Evolutionary conservation across 1,140 invertebrate genomes (phyloP).

Genomic region (Cyclina sinensis): DNA sequence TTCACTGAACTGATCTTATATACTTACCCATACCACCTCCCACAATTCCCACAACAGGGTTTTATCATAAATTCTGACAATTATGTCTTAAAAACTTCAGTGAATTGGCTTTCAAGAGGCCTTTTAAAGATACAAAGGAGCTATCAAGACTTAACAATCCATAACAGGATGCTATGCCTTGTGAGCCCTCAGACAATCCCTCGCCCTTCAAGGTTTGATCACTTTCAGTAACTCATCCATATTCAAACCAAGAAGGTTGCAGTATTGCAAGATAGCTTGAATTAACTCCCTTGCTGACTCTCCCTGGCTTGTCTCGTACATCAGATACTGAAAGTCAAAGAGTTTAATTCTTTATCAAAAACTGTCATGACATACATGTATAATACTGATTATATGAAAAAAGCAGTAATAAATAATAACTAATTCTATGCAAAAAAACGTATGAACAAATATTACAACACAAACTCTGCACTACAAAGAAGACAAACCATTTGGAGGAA

Average conservation of each 20-base stretch:
- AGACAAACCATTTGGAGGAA: too few relatives aligned
- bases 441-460: too few relatives aligned
- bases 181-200: neutral
- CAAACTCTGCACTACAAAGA: too few relatives aligned
- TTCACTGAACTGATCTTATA: slow-evolving; percentile 13
- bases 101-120: too few relatives aligned
- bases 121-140: neutral
- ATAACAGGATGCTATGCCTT: neutral
- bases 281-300: slow-evolving; percentile 28
- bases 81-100: too few relatives aligned
- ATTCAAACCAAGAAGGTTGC: slow-evolving; percentile 39
- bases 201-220: slow-evolving; percentile 12
- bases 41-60: too few relatives aligned
- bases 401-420: too few relatives aligned
- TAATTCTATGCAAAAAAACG: too few relatives aligned
- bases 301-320: slow-evolving; percentile 33
- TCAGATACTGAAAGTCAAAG: slow-evolving; percentile 47
- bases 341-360: neutral
- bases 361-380: too few relatives aligned
- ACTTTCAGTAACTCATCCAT: slow-evolving; percentile 46
- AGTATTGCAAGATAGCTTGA: slow-evolving; percentile 8
- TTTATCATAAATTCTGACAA: too few relatives aligned
- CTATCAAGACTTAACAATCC: slow-evolving; percentile 1
- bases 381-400: too few relatives aligned
- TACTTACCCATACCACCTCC: slow-evolving; percentile 19